Base-by-base conservation (phyloP, 2,797 vertebrate species). In the Oreochromis mossambicus region DNA sequence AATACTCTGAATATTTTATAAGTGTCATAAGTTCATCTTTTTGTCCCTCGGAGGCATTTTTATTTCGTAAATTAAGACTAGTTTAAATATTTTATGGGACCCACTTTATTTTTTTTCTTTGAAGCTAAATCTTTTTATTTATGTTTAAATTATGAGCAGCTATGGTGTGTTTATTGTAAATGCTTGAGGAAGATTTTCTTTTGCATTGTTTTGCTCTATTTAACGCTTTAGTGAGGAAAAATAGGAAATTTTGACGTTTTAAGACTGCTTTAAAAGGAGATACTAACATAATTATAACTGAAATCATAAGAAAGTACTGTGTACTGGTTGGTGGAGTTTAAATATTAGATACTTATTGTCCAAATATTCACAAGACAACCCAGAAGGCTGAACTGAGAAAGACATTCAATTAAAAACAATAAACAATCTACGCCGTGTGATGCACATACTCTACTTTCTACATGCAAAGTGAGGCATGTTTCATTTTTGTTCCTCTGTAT, bases 371-470 rank as follows among this genome's bases (percentile, higher is more conserved):
- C 19, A 80, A 84, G 87, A 83, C 56, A 79, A 86, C 58, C 58
- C 6, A 83, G 85, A 87, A 78, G 10, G 76, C 43, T 75, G 10
- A 90, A 81, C 56, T 58, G 81, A 87, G 68, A 88, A 82, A 86
- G 80, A 85, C 83, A 89, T 90, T 90, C 56, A 80, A 52, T 87
- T 80, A 10, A 86, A 86, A 90, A 86, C 75, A 80, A 91, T 15
- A 82, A 84, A 84, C 83, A 86, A 86, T 88, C 88, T 79, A 83
- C 17, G 78, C 41, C 52, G 77, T 87, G 63, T 88, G 51, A 85
- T 83, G 78, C 86, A 91, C 84, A 86, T 73, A 79, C 48, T 86
- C 70, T 58, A 58, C 52, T 88, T 73, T 38, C 83, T 79, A 83
- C 79, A 85, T 88, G 85, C 58, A 87, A 81, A 63, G 26, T 81